Base-by-base conservation (phyloP, 2,113 vertebrate species). In the Ophiodon elongatus region DNA sequence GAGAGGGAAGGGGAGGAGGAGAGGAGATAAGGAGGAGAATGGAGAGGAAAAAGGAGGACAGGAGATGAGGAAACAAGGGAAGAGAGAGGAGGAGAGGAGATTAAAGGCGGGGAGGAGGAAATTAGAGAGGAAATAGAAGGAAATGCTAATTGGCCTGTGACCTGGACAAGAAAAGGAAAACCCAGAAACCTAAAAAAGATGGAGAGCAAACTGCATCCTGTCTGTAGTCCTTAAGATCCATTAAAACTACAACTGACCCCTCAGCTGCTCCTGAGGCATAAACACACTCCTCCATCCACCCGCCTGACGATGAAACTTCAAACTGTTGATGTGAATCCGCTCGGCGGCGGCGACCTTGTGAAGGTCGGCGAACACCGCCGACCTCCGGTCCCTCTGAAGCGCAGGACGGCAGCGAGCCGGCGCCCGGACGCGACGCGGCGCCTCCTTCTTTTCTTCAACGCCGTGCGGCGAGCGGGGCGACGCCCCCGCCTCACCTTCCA, bases 401-500 rank as follows among this genome's bases (percentile, higher is more conserved):
- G 62, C 45, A 67, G 21, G 43, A 67, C 10, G 56, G 35, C 29
- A 41, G 37, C 29, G 29, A 39, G 54, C 6, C 63, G 1, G 4
- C n/a, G 5, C 0, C 45, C 41, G 35, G 47, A 41, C 52, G 63
- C 7, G 3, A 77, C 79, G 25, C 4, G 60, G 67, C 13, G 68
- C 41, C 15, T 14, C 41, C 11, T 4, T 45, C 4, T 13, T 43
- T 43, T 43, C 0, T 14, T 41, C 52, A 76, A 80, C 7, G 52
- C 33, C 37, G 73, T 79, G 63, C 35, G 8, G 1, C 2, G 50
- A 37, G 76, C n/a, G 4, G 83, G 88, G 84, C 83, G 52, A 1
- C 64, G 56, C 47, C 80, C 65, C 60, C 29, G 1, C 23, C 64
- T 79, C 77, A 43, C 85, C 82, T 75, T 69, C 59, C 56, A 23